Base-by-base conservation (phyloP, 2,113 vertebrate species). In the Cephalopholis sonnerati region DNA sequence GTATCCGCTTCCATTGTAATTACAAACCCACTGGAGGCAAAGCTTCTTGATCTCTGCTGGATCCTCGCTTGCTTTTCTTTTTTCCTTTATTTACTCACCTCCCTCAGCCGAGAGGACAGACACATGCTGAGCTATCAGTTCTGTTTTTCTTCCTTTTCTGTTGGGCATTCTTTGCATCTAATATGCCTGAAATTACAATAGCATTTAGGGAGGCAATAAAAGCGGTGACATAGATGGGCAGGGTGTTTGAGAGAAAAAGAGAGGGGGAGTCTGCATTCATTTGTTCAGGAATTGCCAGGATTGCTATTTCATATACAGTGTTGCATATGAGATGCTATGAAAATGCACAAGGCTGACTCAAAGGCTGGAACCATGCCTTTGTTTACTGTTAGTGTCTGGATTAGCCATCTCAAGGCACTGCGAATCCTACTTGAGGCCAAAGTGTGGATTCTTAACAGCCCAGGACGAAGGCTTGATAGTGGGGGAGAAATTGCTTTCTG, bases 1-100 rank as follows among this genome's bases (percentile, higher is more conserved):
- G 86, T 92, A 93, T 93, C 90, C 65, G 84, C 91, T 92, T 89
- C 90, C 85, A 89, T 91, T 90, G 90, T 93, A 93, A 95, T 94
- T 95, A 93, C 89, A 91, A 90, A 89, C 75, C 70, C 85, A 91
- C 92, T 91, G 91, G 88, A 93, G 90, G 92, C 93, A 61, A 89
- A 91, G 84, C 86, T 88, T 87, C 90, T 93, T 93, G 90, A 94
- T 93, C 91, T 91, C 89, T 61, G 88, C 86, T 87, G 93, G 93
- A 89, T 92, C 79, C 88, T 85, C 32, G 65, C 82, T 91, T 77
- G 81, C 89, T 77, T 92, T 87, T 85, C 66, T 84, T 79, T 86
- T 87, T 78, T 46, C 63, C 71, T 84, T 87, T 88, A 90, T 88
- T 92, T 91, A 92, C 89, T 92, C 77, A 87, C 88, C 85, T 91